Conservation (phyloP, 2,113 vertebrate genomes). For the Brachirus orientalis region DNA sequence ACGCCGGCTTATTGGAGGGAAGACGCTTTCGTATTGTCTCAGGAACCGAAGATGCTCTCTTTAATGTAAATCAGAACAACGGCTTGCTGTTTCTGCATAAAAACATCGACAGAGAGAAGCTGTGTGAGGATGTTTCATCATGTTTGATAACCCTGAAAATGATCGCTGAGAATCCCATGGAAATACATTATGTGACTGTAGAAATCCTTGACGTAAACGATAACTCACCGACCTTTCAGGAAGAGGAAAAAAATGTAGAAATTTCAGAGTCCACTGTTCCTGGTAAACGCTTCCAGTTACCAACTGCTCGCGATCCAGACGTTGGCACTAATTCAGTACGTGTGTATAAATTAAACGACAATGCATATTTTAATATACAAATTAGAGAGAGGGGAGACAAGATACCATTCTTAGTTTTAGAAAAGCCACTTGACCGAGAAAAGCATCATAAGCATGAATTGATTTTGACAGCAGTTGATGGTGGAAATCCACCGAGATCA, state of each 20-base stretch:
- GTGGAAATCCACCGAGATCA: constrained; percentile 66
- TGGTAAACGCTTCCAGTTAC: constrained; percentile 67
- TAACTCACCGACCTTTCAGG: constrained; percentile 65
- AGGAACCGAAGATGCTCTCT: constrained; percentile 53
- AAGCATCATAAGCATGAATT: constrained; percentile 44
- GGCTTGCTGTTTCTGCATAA: constrained; percentile 63
- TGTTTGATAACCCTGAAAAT: constrained; percentile 74
- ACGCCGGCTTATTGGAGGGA: constrained; percentile 56
- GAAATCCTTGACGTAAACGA: constrained; percentile 77
- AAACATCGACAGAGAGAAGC: constrained; percentile 71
- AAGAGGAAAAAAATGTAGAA: constrained; percentile 61
- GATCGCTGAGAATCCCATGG: constrained; percentile 73
- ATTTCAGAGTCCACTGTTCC: constrained; percentile 39
- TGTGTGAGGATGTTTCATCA: constrained; percentile 50
- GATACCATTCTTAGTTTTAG: constrained; percentile 68
- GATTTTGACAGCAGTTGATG: constrained; percentile 66
- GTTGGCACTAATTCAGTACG: constrained; percentile 56
- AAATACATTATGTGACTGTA: constrained; percentile 74
- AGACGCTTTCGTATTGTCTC: constrained; percentile 76
- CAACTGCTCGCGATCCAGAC: constrained; percentile 64
- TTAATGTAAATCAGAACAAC: constrained; percentile 72
- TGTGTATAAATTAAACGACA: constrained; percentile 68
- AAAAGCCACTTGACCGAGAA: constrained; percentile 75
- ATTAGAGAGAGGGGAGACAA: constrained; percentile 67
- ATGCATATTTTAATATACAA: constrained; percentile 71